Evolutionary conservation across 2,113 vertebrate genomes (phyloP).

Genomic region (Cygnus buccinator): DNA sequence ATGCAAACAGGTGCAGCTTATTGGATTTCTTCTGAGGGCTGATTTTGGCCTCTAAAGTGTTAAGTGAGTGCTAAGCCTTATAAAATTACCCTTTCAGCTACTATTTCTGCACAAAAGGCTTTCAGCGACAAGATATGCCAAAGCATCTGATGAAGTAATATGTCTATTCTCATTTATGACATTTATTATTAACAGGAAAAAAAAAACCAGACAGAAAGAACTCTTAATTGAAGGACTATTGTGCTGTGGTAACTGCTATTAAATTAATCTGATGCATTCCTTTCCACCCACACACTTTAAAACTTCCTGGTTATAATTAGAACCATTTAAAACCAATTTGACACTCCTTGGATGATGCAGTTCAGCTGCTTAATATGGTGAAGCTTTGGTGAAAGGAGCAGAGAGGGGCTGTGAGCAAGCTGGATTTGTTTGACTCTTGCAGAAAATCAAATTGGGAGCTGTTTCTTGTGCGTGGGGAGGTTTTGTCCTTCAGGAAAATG

Average conservation of each 20-base stretch:
- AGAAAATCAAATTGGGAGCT: neutral
- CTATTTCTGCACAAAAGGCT: conserved; percentile 55
- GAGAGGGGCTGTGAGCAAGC: conserved; percentile 27
- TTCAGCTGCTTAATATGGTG: conserved; percentile 62
- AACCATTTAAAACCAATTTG: conserved; percentile 74
- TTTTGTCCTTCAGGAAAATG: neutral
- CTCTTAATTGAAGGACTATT: conserved; percentile 72
- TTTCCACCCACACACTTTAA: conserved; percentile 74
- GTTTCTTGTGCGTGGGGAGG: neutral
- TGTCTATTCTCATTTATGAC: conserved; percentile 43
- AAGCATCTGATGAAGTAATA: conserved; percentile 47
- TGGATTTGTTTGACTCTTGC: neutral
- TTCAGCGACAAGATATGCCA: conserved; percentile 31
- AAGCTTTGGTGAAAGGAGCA: conserved; percentile 33
- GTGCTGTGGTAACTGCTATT: conserved; percentile 74
- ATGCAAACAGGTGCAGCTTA: conserved; percentile 37
- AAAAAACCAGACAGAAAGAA: conserved; percentile 22
- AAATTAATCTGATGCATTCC: conserved; percentile 78
- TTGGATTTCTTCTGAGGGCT: neutral
- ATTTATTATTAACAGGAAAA: conserved; percentile 67
- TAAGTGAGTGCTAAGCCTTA: conserved; percentile 66
- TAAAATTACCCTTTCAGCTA: conserved; percentile 58
- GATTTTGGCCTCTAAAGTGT: conserved; percentile 43
- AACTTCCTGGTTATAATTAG: conserved; percentile 78
- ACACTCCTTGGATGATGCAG: conserved; percentile 53